phyloP scores from a whole-genome alignment of 2,888 invertebrate genomes.

The Caenorhabditis becei region DNA sequence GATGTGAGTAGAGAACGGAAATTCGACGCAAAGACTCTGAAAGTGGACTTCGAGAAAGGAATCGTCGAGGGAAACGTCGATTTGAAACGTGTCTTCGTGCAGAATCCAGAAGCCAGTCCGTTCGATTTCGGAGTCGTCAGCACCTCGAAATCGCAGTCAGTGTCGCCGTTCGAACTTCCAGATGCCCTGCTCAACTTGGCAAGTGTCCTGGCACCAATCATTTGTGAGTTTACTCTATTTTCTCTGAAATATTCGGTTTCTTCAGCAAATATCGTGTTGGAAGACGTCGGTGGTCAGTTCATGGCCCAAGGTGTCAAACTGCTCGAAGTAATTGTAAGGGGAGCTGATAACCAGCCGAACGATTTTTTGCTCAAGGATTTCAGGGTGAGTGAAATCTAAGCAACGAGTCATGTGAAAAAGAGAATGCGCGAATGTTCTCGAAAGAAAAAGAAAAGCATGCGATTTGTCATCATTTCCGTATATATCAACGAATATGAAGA shows the following conservation, averaged over 20 bases:
- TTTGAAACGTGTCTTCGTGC: constrained; percentile 33
- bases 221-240: constrained; percentile 40
- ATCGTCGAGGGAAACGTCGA: constrained; percentile 25
- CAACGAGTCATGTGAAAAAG: not conserved
- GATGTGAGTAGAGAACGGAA: constrained; percentile 42
- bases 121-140: constrained; percentile 64
- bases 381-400: constrained; percentile 19
- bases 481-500: not conserved
- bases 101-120: constrained; percentile 50
- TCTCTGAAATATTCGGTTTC: not conserved
- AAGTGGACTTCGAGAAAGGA: constrained; percentile 39
- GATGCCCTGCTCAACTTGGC: constrained; percentile 63
- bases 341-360: constrained; percentile 63
- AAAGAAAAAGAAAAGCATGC: not conserved
- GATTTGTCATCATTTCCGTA: not conserved
- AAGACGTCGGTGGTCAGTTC: constrained; percentile 61
- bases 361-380: constrained; percentile 63
- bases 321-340: constrained; percentile 48
- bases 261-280: constrained; percentile 60
- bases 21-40: not conserved
- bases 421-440: not conserved
- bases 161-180: constrained; percentile 69
- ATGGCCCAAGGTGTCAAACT: constrained; percentile 57
- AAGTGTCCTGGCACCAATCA: constrained; percentile 57
- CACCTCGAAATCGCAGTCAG: constrained; percentile 46